Evolutionary conservation across 2,888 invertebrate species (phyloP).

Genomic region (Embidobia sp.): DNA sequence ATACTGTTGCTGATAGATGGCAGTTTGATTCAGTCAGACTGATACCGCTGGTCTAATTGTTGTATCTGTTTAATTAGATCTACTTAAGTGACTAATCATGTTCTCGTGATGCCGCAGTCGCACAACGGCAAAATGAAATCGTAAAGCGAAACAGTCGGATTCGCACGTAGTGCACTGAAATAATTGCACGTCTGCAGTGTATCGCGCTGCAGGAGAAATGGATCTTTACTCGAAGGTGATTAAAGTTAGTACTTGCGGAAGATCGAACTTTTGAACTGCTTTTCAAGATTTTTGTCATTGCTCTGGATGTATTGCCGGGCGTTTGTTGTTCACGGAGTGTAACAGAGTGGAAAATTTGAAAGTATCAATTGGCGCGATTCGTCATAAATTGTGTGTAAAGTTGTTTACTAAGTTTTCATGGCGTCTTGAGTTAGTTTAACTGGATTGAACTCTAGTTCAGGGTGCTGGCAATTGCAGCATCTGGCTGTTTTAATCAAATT

Average conservation of each 20-base stretch:
- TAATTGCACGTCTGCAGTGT: no score
- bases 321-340: no score
- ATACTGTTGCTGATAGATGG: conserved; percentile 20
- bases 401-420: conserved; percentile 1
- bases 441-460: conserved; percentile 5
- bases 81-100: conserved; percentile 17
- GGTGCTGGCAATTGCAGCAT: not conserved
- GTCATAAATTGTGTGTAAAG: conserved; percentile 5
- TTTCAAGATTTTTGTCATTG: no score
- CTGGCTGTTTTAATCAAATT: conserved; percentile 7
- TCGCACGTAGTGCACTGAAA: no score
- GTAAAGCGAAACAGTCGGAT: no score
- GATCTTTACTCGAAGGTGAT: no score
- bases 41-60: conserved; percentile 18
- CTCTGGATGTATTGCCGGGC: no score
- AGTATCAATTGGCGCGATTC: not conserved
- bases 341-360: no score
- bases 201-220: no score
- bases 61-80: conserved; percentile 37
- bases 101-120: not conserved
- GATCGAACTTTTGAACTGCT: no score
- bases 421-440: conserved; percentile 14
- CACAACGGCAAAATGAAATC: not conserved
- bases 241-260: no score
- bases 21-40: not conserved